A percentile compares a stretch with the other conserved stretches of the same genome.
phyloP scores from a whole-genome alignment of 2,797 vertebrate genomes.

The Gila robusta region DNA sequence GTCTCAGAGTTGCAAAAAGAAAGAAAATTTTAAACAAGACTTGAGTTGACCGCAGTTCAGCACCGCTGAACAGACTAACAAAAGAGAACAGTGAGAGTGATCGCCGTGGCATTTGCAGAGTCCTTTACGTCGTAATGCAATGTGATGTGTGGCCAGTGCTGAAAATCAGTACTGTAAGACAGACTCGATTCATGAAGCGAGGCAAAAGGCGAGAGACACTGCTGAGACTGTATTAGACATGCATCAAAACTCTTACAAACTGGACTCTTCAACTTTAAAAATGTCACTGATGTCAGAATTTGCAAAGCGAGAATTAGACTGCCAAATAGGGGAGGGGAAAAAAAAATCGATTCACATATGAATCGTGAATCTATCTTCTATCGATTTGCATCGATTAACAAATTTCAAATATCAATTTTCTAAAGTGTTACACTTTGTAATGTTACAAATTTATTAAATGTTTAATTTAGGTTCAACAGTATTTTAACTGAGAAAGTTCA shows the following conservation, averaged over 20 bases:
- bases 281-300: background rate
- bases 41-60: background rate
- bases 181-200: background rate
- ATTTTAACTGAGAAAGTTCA: too few species aligned
- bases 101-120: background rate
- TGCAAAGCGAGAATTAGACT: background rate
- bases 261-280: background rate
- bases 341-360: too few species aligned
- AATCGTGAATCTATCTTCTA: too few species aligned
- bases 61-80: background rate
- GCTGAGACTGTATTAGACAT: background rate
- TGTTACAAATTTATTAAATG: too few species aligned
- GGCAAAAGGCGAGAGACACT: background rate
- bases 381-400: too few species aligned
- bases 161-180: background rate
- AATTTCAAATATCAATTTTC: too few species aligned
- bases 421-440: too few species aligned
- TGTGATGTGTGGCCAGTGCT: conserved; percentile 1
- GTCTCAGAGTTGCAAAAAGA: background rate
- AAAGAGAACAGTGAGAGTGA: conserved; percentile 2
- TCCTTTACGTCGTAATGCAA: background rate
- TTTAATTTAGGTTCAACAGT: too few species aligned
- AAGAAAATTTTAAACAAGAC: background rate
- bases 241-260: background rate
- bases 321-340: too few species aligned